These are phyloP conservation scores for Ylistrum balloti DNA, from an alignment of 1,140 invertebrate species.

Conservation along the genomic window DNA sequence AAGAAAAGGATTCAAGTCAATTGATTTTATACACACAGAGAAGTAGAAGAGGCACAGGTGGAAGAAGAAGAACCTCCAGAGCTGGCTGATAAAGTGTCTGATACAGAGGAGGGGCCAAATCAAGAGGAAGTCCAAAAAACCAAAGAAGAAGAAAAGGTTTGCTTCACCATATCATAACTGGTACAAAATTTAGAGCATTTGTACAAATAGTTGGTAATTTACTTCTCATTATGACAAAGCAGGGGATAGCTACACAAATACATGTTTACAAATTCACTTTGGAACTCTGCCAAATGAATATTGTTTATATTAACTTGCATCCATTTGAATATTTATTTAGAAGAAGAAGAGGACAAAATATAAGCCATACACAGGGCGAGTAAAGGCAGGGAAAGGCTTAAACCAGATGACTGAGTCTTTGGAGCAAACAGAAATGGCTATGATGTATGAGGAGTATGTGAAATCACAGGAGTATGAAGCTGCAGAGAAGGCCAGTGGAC, in stretches of 20 bases:
- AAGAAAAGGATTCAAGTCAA: no score
- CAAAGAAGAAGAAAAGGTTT: conserved; percentile 54
- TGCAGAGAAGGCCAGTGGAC: conserved; percentile 62
- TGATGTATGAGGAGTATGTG: conserved; percentile 67
- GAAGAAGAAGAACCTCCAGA: conserved; percentile 65
- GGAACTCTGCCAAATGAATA: no score
- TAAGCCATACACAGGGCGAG: conserved; percentile 74
- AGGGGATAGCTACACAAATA: no score
- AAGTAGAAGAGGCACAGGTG: conserved; percentile 53
- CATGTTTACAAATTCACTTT: no score
- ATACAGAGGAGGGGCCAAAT: conserved; percentile 59
- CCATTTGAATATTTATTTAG: background rate
- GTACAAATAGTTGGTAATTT: no score
- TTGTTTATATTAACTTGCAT: background rate
- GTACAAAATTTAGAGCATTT: no score
- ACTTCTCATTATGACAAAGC: no score
- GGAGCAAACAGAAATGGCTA: conserved; percentile 77
- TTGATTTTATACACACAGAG: conserved; percentile 54
- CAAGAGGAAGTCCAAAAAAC: conserved; percentile 51
- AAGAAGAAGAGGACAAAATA: conserved; percentile 73
- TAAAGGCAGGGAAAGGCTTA: conserved; percentile 71
- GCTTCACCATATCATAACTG: no score
- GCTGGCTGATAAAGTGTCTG: conserved; percentile 65
- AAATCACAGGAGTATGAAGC: conserved; percentile 56
- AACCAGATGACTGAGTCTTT: conserved; percentile 76